These are phyloP conservation scores for Alouatta palliata DNA, from an alignment of 2,113 vertebrate genomes.

Conservation along the genomic window DNA sequence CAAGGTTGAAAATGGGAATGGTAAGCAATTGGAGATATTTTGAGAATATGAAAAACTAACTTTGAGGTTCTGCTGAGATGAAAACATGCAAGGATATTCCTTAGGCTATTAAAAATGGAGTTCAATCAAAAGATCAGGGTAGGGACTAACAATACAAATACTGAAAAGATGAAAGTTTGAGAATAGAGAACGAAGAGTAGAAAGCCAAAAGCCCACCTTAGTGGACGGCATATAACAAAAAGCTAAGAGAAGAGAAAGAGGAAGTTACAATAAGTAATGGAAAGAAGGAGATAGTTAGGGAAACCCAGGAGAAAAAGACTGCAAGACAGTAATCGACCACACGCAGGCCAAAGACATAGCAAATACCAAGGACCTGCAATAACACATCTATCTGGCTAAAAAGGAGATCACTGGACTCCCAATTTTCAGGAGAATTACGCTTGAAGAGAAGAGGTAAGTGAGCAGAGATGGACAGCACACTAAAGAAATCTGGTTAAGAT, in stretches of 20 bases:
- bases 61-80: neutral
- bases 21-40: neutral
- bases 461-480: neutral
- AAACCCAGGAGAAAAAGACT: neutral
- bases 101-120: neutral
- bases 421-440: neutral
- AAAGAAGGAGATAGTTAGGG: neutral
- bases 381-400: neutral
- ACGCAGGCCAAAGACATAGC: neutral
- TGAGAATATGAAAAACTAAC: neutral
- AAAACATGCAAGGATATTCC: neutral
- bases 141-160: neutral
- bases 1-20: neutral
- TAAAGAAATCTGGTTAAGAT: neutral
- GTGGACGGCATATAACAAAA: neutral
- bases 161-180: neutral
- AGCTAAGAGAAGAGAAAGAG: neutral
- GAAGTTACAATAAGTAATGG: neutral
- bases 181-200: neutral
- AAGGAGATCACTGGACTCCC: neutral
- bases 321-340: no score
- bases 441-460: neutral
- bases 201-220: neutral
- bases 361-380: neutral
- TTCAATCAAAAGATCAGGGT: neutral